Evolutionary conservation across 2,797 vertebrate species (phyloP).

Genomic region (Sphenopsis melanotis): DNA sequence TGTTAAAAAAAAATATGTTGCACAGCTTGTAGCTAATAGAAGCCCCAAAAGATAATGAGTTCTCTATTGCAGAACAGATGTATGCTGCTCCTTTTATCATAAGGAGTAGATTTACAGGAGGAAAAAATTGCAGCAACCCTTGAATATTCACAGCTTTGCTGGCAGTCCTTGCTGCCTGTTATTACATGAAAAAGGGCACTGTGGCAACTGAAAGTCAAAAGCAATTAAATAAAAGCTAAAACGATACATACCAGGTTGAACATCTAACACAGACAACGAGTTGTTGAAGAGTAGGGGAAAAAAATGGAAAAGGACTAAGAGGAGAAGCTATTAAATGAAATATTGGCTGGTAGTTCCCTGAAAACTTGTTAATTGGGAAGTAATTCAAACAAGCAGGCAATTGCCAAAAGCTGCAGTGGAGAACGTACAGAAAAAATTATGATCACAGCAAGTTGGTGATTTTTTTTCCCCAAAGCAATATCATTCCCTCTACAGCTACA

Average conservation of each 20-base stretch:
- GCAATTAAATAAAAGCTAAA: constrained; percentile 9
- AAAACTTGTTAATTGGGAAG: background rate
- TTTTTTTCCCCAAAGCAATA: background rate
- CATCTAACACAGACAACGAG: background rate
- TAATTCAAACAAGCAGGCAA: background rate
- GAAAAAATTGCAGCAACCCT: constrained; percentile 1
- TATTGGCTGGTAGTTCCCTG: background rate
- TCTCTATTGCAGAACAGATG: constrained; percentile 44
- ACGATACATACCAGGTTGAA: background rate
- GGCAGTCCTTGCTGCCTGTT: constrained; percentile 3
- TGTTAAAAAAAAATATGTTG: background rate
- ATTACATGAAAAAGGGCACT: background rate
- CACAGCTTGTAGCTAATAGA: constrained; percentile 58
- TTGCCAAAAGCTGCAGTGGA: background rate
- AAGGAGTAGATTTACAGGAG: constrained; percentile 23
- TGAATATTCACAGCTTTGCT: constrained; percentile 38
- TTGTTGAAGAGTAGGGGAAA: background rate
- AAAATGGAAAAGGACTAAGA: background rate
- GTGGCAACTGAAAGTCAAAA: background rate
- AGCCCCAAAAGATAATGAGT: constrained; percentile 45
- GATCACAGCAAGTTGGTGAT: rapidly evolving
- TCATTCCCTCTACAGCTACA: background rate
- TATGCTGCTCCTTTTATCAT: constrained; percentile 34
- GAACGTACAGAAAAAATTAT: background rate
- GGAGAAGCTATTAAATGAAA: background rate